A percentile compares a stretch with the other conserved stretches of the same genome.
phyloP scores from a whole-genome alignment of 1,140 invertebrate species.

The Heliconius hewitsoni region DNA sequence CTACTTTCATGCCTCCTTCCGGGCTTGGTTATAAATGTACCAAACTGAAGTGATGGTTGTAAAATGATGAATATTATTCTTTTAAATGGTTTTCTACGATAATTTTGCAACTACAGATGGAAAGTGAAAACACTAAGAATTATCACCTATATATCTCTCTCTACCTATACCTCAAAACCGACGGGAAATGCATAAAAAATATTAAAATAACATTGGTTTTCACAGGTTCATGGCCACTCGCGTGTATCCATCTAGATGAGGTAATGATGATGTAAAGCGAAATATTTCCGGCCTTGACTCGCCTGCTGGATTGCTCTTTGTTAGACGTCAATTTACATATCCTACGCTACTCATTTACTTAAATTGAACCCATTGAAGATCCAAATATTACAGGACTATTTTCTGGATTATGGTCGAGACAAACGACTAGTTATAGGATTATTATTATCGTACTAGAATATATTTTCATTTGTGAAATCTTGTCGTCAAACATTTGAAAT shows the following conservation, averaged over 20 bases:
- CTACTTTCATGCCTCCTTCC: neutral
- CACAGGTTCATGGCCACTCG: slow-evolving; percentile 44
- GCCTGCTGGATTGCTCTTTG: slow-evolving; percentile 38
- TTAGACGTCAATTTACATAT: slow-evolving; percentile 39
- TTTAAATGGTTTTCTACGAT: too few species aligned
- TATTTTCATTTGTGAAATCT: neutral
- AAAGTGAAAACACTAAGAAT: too few species aligned
- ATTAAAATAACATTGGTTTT: slow-evolving; percentile 11
- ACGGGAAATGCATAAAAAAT: neutral
- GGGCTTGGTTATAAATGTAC: neutral
- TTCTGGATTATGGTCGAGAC: neutral
- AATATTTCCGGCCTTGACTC: slow-evolving; percentile 56
- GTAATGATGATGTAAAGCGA: slow-evolving; percentile 57
- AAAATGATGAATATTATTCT: neutral
- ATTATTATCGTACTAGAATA: neutral
- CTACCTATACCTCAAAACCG: too few species aligned
- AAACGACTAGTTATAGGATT: neutral
- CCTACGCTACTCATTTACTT: slow-evolving; percentile 38
- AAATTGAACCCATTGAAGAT: slow-evolving; percentile 31
- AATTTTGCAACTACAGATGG: too few species aligned
- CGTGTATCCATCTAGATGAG: slow-evolving; percentile 48
- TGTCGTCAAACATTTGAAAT: neutral
- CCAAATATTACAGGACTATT: neutral
- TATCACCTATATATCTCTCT: too few species aligned
- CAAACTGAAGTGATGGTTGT: neutral